Base-by-base conservation (phyloP, 2,888 invertebrate species). In the Pseudoips prasinana region DNA sequence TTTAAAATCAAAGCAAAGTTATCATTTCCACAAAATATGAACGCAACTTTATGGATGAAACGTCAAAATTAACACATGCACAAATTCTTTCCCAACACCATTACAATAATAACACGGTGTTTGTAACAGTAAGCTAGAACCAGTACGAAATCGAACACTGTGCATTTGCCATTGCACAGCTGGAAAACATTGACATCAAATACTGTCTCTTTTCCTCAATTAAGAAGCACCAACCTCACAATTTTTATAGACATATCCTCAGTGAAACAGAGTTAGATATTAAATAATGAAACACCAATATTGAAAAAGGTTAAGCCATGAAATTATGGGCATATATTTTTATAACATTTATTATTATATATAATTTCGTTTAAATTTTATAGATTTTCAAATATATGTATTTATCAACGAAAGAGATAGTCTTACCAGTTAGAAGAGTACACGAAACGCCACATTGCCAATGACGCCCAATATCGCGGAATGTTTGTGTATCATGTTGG, bases 381-480 rank as follows among this genome's bases (percentile, higher is more conserved):
- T 25, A 39, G 20, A 24, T 34, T 26, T 26, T 29, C 10, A 36
- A 28, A 29, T 30, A 33, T 42, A 33, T 42, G 47, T 46, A 44
- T 27, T 34, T 20, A 7, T 22, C 22, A 10, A 19, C 32, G 55
- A 77, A 63, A 65, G 77, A 68, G 80, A 80, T 33, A 56, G 49
- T 57, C 46, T 32, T 49, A 72, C 61, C 56, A 35, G 70, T 56
- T 54, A 65, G 68, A 86, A 67, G 62, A 76, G 76, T 48, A 61
- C 10, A 54, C 61, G 56, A 52, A 75, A 61, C 71, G 79, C 83
- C 82, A 85, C 83, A 84, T 83, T 84, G 81, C 79, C 75, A 77
- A 77, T 74, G 83, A 83, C 84, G 85, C 82, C 78, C 74, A 64
- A 72, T 73, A 78, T 77, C 77, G 76, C 80, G 75, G 77, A 83